Base-by-base conservation (phyloP, 2,797 vertebrate genomes). In the Cynopterus sphinx region DNA sequence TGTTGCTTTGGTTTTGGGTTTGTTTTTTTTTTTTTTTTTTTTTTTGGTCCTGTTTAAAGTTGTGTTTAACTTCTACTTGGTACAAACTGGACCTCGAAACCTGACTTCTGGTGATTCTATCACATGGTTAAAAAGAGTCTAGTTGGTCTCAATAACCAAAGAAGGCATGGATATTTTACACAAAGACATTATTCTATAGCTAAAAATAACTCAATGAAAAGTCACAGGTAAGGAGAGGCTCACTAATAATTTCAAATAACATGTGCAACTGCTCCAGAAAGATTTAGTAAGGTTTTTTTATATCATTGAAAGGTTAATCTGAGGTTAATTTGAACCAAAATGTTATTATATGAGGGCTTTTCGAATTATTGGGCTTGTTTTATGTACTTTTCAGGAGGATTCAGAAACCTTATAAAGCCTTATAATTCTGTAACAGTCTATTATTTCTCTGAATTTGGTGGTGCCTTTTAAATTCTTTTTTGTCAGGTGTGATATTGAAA, bases 401-500 rank as follows among this genome's bases (percentile, higher is more conserved):
- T 95, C 95, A 91, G 95, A 87, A 95, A 97, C 39, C 49, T 49
- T 49, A 49, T 49, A 49, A 95, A 94, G 87, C 31, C 63, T 95
- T 93, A 93, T 86, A 92, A 95, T 79, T 95, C 43, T 53, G 65
- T 71, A 79, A 94, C 89, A 97, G 97, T 95, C 75, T 81, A 67
- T 83, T 95, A 90, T 28, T 95, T 43, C 36, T 75, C n/a, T 63
- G 59, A 96, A 92, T 79, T 49, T 67, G 24, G 26, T 87, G 82
- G 55, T 79, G 74, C n/a, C 22, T 97, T 98, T 93, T 87, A 91
- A 97, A 96, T 67, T 97, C 91, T 91, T 97, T 94, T 96, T 85
- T 97, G 93, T 91, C 95, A 97, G 96, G 68, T 94, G 75, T 97
- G 97, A 70, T 95, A 91, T 87, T 96, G 96, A 93, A 97, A 97